A percentile compares a stretch with the other conserved stretches of the same genome.
These are phyloP conservation scores for Rhynchomys soricoides DNA, from an alignment of 2,113 vertebrate genomes.

Conservation along the genomic window DNA sequence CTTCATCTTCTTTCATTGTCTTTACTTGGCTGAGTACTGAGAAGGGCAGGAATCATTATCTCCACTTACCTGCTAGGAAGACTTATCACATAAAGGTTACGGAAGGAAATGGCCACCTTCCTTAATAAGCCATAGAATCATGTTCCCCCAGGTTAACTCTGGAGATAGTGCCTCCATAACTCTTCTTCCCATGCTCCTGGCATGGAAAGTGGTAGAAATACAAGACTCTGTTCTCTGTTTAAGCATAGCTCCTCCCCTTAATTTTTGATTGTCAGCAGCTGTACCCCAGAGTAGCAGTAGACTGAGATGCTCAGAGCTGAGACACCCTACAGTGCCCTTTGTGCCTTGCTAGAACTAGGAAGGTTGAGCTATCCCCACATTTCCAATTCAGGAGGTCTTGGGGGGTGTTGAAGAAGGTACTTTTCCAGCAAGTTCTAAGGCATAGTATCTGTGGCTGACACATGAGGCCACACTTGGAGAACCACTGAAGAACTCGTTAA, in stretches of 20 bases:
- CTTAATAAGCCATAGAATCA: conserved; percentile 10
- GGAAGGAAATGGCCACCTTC: conserved; percentile 3
- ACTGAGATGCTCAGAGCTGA: neutral
- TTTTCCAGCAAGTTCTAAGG: neutral
- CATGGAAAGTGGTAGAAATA: neutral
- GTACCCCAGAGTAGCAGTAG: accelerated
- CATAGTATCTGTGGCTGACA: neutral
- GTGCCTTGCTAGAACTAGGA: neutral
- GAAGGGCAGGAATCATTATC: conserved; percentile 9
- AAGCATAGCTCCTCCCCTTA: neutral
- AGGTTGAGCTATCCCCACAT: accelerated
- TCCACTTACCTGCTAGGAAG: neutral
- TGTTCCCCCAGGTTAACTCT: neutral
- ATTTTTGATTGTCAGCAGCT: neutral
- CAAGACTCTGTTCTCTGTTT: neutral
- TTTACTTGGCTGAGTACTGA: accelerated
- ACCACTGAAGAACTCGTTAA: neutral
- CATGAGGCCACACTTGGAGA: neutral
- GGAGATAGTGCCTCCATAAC: neutral
- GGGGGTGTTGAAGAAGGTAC: neutral
- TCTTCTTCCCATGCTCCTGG: accelerated
- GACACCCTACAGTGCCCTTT: too few species aligned
- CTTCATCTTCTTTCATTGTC: neutral
- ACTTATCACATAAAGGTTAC: neutral
- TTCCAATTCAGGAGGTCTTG: neutral